phyloP scores from a whole-genome alignment of 2,888 invertebrate genomes.

The Metellina segmentata region DNA sequence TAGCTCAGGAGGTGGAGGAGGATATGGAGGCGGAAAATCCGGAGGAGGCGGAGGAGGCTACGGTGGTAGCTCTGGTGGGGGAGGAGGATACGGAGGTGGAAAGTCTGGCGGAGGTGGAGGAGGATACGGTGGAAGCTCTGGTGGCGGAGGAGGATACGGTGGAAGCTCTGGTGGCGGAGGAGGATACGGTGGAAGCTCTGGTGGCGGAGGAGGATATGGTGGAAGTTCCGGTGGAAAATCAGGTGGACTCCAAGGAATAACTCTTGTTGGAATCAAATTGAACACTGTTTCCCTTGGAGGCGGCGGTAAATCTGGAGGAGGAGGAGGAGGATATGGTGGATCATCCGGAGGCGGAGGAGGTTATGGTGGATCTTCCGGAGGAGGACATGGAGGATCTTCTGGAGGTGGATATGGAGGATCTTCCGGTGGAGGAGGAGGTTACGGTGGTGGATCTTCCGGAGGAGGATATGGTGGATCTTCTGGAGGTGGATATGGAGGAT shows the following conservation, averaged over 20 bases:
- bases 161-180: slow-evolving; percentile 80
- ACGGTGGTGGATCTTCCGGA: slow-evolving; percentile 62
- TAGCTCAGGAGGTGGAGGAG: slow-evolving; percentile 38
- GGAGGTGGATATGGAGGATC: slow-evolving; percentile 50
- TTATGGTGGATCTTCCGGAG: slow-evolving; percentile 61
- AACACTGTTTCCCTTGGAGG: slow-evolving; percentile 70
- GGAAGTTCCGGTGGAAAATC: slow-evolving; percentile 51
- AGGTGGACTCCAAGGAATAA: slow-evolving; percentile 65
- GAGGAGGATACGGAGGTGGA: slow-evolving; percentile 52
- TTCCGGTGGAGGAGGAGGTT: slow-evolving; percentile 44
- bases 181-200: slow-evolving; percentile 85
- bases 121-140: slow-evolving; percentile 55
- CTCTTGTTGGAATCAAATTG: slow-evolving; percentile 71
- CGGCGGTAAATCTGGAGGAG: slow-evolving; percentile 44
- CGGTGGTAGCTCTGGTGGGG: slow-evolving; percentile 42
- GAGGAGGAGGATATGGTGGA: slow-evolving; percentile 53
- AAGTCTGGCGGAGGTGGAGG: slow-evolving; percentile 50
- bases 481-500: slow-evolving; percentile 66
- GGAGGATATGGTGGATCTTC: slow-evolving; percentile 31
- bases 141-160: slow-evolving; percentile 36
- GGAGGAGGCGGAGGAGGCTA: slow-evolving; percentile 48
- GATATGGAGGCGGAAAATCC: slow-evolving; percentile 59
- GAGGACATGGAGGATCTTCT: slow-evolving; percentile 49
- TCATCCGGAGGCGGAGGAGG: slow-evolving; percentile 7
- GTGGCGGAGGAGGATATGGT: slow-evolving; percentile 85